Conservation (phyloP, 2,888 invertebrate genomes). For the Mythimna pallens region DNA sequence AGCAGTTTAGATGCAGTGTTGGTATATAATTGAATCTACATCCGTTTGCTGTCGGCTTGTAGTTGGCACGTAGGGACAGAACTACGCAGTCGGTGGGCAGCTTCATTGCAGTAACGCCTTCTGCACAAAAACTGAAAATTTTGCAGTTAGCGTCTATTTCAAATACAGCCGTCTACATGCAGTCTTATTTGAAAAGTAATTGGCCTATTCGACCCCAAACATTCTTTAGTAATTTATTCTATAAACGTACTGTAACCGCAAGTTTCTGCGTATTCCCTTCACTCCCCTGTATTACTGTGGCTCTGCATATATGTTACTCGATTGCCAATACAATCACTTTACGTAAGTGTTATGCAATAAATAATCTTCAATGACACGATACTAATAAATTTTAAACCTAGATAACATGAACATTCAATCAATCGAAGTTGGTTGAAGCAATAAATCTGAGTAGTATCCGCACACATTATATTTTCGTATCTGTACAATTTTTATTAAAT, state of each 20-base stretch:
- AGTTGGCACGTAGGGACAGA: too few species aligned
- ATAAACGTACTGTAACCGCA: slow-evolving; percentile 23
- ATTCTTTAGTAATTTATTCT: slow-evolving; percentile 8
- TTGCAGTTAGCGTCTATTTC: not conserved
- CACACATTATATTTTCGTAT: not conserved
- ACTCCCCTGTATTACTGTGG: slow-evolving; percentile 41
- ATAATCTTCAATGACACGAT: slow-evolving; percentile 46
- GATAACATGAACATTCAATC: slow-evolving; percentile 4
- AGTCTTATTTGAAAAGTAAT: not conserved
- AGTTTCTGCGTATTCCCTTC: slow-evolving; percentile 32
- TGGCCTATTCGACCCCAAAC: not conserved
- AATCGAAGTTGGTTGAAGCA: not conserved
- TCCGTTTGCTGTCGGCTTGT: too few species aligned
- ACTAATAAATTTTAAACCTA: slow-evolving; percentile 24
- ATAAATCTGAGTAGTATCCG: not conserved
- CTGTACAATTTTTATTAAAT: not conserved
- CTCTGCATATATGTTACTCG: slow-evolving; percentile 51
- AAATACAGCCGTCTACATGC: too few species aligned
- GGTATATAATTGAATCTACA: too few species aligned
- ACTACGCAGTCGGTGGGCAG: not conserved
- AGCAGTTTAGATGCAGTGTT: too few species aligned
- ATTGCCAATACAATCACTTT: slow-evolving; percentile 52
- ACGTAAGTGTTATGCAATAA: slow-evolving; percentile 40
- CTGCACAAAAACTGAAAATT: not conserved
- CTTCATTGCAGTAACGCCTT: not conserved